Percentiles rank a stretch among this genome's conserved stretches.
These are phyloP conservation scores for Drosophila rhopaloa DNA, from an alignment of 1,140 invertebrate genomes.

Conservation along the genomic window DNA sequence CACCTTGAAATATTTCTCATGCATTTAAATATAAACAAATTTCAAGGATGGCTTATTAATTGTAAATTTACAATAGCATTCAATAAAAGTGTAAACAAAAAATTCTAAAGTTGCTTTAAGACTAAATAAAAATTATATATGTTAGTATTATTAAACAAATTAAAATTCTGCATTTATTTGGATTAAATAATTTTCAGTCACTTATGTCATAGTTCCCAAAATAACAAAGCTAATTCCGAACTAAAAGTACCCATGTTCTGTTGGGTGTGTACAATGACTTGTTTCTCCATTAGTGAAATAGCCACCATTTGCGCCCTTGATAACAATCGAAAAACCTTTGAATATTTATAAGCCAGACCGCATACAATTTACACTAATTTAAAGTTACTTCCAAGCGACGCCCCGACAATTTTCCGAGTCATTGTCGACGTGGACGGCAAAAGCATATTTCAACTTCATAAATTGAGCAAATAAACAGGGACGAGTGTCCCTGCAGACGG, in stretches of 20 bases:
- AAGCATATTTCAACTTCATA: constrained; percentile 53
- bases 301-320: background rate
- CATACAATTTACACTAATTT: constrained; percentile 68
- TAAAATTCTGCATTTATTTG: too few relatives aligned
- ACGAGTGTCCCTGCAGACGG: constrained; percentile 24
- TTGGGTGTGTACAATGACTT: constrained; percentile 16
- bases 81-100: too few relatives aligned
- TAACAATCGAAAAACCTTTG: constrained; percentile 42
- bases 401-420: constrained; percentile 43
- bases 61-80: too few relatives aligned
- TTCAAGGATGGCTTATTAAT: too few relatives aligned
- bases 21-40: too few relatives aligned
- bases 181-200: too few relatives aligned
- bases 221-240: background rate
- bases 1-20: too few relatives aligned
- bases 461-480: constrained; percentile 32
- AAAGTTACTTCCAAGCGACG: constrained; percentile 31
- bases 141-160: too few relatives aligned
- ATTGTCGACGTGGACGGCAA: constrained; percentile 52
- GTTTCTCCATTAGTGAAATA: constrained; percentile 65
- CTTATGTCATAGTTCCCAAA: too few relatives aligned
- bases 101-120: too few relatives aligned
- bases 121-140: too few relatives aligned
- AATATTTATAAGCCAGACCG: constrained; percentile 63
- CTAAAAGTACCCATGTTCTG: background rate